Conservation (phyloP, 2,113 vertebrate species). For the Taxidea taxus region DNA sequence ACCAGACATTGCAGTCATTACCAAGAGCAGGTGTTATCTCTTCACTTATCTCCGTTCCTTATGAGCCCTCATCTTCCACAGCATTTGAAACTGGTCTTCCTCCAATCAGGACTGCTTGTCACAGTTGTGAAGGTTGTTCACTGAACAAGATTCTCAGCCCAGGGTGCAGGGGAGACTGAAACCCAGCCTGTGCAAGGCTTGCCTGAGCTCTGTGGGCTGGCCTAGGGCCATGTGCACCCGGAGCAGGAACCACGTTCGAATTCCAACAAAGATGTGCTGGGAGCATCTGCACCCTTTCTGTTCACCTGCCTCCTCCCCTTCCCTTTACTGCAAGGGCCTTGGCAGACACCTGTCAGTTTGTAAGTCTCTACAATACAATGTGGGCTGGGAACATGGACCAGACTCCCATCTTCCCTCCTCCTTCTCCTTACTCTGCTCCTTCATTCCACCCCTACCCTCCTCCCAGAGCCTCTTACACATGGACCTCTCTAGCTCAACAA, state of each 20-base stretch:
- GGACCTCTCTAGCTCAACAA: not conserved
- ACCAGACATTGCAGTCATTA: not conserved
- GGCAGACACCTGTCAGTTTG: not conserved
- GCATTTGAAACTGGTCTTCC: not conserved
- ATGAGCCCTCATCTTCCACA: not conserved
- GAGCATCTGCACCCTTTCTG: not conserved
- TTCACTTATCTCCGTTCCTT: not conserved
- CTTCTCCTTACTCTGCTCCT: not conserved
- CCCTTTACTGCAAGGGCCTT: not conserved
- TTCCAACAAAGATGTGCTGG: not conserved
- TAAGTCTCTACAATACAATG: not conserved
- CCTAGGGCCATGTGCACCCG: accelerated
- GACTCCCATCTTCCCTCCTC: not conserved
- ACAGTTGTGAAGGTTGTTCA: not conserved
- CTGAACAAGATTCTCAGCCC: not conserved
- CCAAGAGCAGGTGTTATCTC: not conserved
- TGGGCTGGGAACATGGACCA: not conserved
- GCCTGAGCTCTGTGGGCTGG: not conserved
- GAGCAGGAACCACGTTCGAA: not conserved
- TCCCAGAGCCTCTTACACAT: not conserved
- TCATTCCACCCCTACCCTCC: not conserved
- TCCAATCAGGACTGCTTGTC: not conserved
- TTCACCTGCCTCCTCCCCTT: not conserved
- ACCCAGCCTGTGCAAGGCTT: not conserved
- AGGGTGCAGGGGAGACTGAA: not conserved